Evolutionary conservation across 2,113 vertebrate species (phyloP).

Genomic region (Lagopus muta): DNA sequence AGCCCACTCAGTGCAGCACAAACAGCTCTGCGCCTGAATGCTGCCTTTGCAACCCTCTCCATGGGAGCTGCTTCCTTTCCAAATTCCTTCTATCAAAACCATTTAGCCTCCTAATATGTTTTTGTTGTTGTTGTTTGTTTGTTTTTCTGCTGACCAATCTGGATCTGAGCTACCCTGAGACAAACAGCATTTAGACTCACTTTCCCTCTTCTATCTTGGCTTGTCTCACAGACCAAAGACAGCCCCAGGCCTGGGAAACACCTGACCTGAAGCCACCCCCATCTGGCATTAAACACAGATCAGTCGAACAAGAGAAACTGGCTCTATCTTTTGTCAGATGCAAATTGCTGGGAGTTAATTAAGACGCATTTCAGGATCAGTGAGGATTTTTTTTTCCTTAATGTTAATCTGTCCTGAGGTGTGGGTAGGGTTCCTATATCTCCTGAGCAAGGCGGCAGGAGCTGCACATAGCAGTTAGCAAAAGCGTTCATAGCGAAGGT

Average conservation of each 20-base stretch:
- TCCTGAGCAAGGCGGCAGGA: not conserved
- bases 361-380: conserved; percentile 45
- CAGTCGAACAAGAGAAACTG: conserved; percentile 62
- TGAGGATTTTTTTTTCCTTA: not conserved
- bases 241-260: conserved; percentile 65
- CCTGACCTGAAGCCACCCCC: conserved; percentile 50
- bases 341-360: conserved; percentile 55
- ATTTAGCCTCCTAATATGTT: not conserved
- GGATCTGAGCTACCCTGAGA: conserved; percentile 33
- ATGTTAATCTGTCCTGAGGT: conserved; percentile 30
- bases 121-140: not conserved
- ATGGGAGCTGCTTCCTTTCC: not conserved
- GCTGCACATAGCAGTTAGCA: not conserved
- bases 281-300: conserved; percentile 20
- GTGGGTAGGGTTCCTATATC: not conserved
- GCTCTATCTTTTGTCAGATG: conserved; percentile 64
- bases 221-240: not conserved
- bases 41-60: not conserved
- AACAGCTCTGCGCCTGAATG: not conserved
- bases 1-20: not conserved
- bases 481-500: not conserved
- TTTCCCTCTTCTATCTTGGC: conserved; percentile 6
- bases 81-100: conserved; percentile 33
- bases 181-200: not conserved
- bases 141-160: not conserved